A percentile compares a stretch with the other conserved stretches of the same genome.
These are phyloP conservation scores for Aspidoscelis tigris DNA, from an alignment of 2,113 vertebrate species.

Conservation along the genomic window DNA sequence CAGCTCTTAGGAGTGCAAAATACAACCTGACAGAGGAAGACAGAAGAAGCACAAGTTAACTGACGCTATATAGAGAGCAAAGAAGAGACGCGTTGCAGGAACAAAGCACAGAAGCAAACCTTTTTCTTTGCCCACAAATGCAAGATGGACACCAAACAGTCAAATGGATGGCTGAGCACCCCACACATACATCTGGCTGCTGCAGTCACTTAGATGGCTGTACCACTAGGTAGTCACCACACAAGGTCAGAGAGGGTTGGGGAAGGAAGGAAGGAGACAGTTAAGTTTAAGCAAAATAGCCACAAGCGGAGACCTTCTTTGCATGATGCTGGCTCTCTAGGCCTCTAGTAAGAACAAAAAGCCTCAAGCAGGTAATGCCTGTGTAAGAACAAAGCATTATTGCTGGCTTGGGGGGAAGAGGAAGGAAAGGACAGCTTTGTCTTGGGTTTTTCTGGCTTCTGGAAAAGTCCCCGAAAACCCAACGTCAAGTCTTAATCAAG, in stretches of 20 bases:
- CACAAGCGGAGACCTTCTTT: conserved; percentile 13
- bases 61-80: conserved; percentile 52
- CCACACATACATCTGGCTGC: conserved; percentile 59
- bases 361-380: not conserved
- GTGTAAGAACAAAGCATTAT: conserved; percentile 29
- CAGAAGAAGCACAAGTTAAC: conserved; percentile 53
- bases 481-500: not conserved
- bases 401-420: conserved; percentile 20
- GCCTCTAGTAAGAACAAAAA: conserved; percentile 15
- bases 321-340: conserved; percentile 24
- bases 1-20: conserved; percentile 37
- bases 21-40: conserved; percentile 46
- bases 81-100: conserved; percentile 41
- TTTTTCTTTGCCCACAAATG: conserved; percentile 8
- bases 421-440: conserved; percentile 13
- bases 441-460: not conserved
- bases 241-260: conserved; percentile 44
- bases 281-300: conserved; percentile 45
- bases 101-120: not conserved
- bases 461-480: conserved; percentile 28
- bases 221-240: conserved; percentile 49
- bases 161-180: conserved; percentile 30
- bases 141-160: conserved; percentile 60
- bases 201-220: conserved; percentile 38
- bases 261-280: not conserved